These are phyloP conservation scores for Mythimna ferrago DNA, from an alignment of 2,888 invertebrate species.

Conservation along the genomic window DNA sequence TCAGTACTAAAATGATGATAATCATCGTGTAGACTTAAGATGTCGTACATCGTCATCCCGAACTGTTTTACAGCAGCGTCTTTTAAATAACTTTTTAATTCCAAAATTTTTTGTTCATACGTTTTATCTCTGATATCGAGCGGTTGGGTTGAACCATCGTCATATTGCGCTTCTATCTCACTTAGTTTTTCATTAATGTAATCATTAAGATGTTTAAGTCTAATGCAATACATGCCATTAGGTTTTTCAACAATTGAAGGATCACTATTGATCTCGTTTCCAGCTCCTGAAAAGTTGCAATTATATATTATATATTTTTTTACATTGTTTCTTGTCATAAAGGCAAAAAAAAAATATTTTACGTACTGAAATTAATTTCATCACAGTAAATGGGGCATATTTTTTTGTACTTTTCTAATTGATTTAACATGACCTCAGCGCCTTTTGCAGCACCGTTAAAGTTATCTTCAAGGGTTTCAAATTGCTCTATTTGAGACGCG, in stretches of 20 bases:
- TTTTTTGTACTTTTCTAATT: conserved; percentile 52
- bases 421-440: conserved; percentile 40
- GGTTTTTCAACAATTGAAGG: conserved; percentile 1
- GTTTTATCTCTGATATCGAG: conserved; percentile 37
- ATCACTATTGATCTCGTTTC: not conserved
- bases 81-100: conserved; percentile 65
- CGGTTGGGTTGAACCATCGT: not conserved
- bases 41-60: conserved; percentile 71
- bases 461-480: conserved; percentile 43
- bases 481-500: conserved; percentile 49
- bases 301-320: not conserved
- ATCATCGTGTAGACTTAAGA: conserved; percentile 72
- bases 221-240: conserved; percentile 63
- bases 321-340: not conserved
- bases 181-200: conserved; percentile 56
- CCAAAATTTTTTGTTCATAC: conserved; percentile 52
- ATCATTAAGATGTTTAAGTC: conserved; percentile 61
- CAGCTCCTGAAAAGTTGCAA: conserved; percentile 30
- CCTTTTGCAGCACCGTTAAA: conserved; percentile 43
- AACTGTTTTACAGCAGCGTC: conserved; percentile 67
- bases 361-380: conserved; percentile 24
- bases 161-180: conserved; percentile 34
- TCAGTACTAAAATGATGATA: conserved; percentile 65
- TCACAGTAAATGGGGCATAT: conserved; percentile 69
- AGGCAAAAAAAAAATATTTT: not conserved